Percentiles rank a stretch among this genome's conserved stretches.
Conservation (phyloP, 2,797 vertebrate genomes). For the Anguilla anguilla region DNA sequence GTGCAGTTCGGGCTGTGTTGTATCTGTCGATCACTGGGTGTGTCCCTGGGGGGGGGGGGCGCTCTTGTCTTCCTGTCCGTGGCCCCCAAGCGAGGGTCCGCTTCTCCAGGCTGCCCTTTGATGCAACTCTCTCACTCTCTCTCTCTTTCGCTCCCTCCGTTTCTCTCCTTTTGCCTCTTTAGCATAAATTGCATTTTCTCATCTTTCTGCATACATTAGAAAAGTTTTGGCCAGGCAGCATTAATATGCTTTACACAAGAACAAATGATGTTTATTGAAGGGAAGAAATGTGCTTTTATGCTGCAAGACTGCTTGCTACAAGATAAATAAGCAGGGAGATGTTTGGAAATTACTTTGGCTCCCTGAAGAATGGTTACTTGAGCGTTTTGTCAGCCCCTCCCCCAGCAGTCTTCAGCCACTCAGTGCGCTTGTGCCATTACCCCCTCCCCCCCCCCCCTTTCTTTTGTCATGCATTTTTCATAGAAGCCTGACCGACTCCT, state of each 20-base stretch:
- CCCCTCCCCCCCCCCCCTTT: background rate
- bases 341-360: background rate
- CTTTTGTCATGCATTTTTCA: constrained; percentile 1
- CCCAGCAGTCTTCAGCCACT: background rate
- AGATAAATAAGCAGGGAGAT: background rate
- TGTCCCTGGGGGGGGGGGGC: background rate
- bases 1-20: background rate
- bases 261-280: constrained; percentile 5
- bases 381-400: background rate
- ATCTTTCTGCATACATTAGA: background rate
- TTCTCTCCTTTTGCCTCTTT: background rate
- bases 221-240: background rate
- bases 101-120: background rate
- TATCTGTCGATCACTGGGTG: constrained; percentile 20
- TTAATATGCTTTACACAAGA: background rate
- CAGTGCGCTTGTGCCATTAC: background rate
- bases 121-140: background rate
- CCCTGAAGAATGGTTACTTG: background rate
- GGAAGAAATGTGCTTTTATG: background rate
- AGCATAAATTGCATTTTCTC: background rate
- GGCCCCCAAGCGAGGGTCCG: background rate
- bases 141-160: background rate
- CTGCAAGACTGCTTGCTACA: background rate
- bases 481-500: background rate
- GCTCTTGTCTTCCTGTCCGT: background rate